These are phyloP conservation scores for Agonopterix arenella DNA, from an alignment of 2,888 invertebrate species.

Conservation along the genomic window DNA sequence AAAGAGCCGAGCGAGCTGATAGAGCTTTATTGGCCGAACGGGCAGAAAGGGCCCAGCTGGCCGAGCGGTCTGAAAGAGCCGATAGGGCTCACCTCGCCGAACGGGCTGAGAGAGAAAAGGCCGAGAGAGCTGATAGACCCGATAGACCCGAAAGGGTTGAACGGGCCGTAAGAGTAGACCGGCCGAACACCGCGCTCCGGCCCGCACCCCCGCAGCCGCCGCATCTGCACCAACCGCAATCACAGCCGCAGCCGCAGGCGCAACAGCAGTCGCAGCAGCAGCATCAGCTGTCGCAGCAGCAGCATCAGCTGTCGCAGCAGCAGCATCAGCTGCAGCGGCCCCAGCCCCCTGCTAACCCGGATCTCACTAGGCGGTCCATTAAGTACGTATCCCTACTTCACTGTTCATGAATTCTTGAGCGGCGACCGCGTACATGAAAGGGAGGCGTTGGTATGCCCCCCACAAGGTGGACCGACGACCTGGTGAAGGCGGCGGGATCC, in stretches of 20 bases:
- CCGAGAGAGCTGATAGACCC: constrained; percentile 16
- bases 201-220: constrained; percentile 14
- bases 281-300: constrained; percentile 59
- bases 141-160: constrained; percentile 27
- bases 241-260: constrained; percentile 34
- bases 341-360: constrained; percentile 75
- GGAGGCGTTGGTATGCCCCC: too few species aligned
- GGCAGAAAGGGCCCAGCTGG: too few species aligned
- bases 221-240: background rate
- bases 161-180: constrained; percentile 37
- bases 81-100: constrained; percentile 26
- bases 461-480: too few species aligned
- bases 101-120: constrained; percentile 28
- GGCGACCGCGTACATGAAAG: too few species aligned
- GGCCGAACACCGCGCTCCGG: constrained; percentile 22
- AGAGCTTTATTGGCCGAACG: too few species aligned
- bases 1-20: constrained; percentile 27
- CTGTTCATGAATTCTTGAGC: background rate
- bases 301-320: constrained; percentile 44
- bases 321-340: constrained; percentile 63
- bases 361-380: constrained; percentile 84
- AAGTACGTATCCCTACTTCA: constrained; percentile 68
- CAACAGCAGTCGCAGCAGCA: constrained; percentile 44
- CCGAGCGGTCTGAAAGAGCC: too few species aligned
- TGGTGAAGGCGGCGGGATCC: too few species aligned